Conservation (phyloP, 1,140 invertebrate genomes). For the Trichonephila clavata region DNA sequence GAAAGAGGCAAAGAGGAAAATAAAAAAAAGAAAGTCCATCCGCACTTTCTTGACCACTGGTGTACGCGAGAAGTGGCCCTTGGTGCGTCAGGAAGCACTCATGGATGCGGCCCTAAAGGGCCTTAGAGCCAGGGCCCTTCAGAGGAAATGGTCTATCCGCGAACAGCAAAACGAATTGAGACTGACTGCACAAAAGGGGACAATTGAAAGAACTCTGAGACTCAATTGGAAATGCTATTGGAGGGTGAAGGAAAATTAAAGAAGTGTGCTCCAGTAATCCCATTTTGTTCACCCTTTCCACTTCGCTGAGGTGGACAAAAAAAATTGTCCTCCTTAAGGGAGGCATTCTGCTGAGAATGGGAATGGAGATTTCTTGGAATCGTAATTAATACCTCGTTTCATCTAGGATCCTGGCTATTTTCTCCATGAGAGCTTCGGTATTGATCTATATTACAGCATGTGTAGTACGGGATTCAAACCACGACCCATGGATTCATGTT, state of each 20-base stretch:
- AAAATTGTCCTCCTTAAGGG: background rate
- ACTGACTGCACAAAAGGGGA: conserved; percentile 53
- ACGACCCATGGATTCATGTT: too few relatives aligned
- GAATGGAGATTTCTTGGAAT: background rate
- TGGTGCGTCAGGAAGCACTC: conserved; percentile 49
- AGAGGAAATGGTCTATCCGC: background rate
- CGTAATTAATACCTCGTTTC: conserved; percentile 6
- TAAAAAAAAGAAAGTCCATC: conserved; percentile 3
- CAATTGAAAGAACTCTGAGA: conserved; percentile 42
- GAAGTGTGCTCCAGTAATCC: conserved; percentile 43
- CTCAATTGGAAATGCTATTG: conserved; percentile 19
- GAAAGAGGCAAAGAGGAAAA: background rate
- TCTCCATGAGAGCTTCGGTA: background rate
- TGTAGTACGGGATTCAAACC: too few relatives aligned
- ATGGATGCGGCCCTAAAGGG: conserved; percentile 43
- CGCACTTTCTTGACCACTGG: conserved; percentile 50
- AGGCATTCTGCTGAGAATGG: background rate
- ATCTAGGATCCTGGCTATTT: background rate
- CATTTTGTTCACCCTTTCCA: conserved; percentile 5
- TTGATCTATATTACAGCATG: too few relatives aligned
- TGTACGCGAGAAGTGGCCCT: conserved; percentile 50
- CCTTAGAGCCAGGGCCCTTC: background rate
- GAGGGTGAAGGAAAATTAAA: conserved; percentile 43
- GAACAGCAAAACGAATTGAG: conserved; percentile 47
- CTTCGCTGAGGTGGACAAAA: background rate